A percentile compares a stretch with the other conserved stretches of the same genome.
Evolutionary conservation across 2,888 invertebrate genomes (phyloP).

Genomic region (Fragum whitleyi): DNA sequence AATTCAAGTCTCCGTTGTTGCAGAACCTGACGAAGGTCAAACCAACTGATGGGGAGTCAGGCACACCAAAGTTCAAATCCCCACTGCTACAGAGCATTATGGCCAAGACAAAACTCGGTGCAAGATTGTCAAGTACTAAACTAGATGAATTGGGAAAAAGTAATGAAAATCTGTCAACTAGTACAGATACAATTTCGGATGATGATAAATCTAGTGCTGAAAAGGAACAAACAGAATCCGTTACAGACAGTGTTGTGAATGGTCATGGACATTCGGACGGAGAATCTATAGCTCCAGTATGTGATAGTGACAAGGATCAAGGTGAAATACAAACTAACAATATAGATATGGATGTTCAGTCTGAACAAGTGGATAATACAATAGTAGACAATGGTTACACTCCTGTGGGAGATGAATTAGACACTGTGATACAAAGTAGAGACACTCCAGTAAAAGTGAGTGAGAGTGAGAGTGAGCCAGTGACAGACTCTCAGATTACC

Average conservation of each 20-base stretch:
- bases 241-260: conserved; percentile 14
- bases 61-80: conserved; percentile 80
- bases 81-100: conserved; percentile 80
- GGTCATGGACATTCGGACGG: conserved; percentile 11
- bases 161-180: conserved; percentile 42
- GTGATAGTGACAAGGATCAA: conserved; percentile 30
- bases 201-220: conserved; percentile 13
- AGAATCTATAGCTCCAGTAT: not conserved
- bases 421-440: conserved; percentile 53
- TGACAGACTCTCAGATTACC: conserved; percentile 50
- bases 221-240: not conserved
- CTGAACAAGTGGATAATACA: not conserved
- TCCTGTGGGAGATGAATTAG: conserved; percentile 23
- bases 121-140: conserved; percentile 58
- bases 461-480: not conserved
- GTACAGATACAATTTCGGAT: conserved; percentile 23
- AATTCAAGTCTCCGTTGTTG: conserved; percentile 81
- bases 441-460: conserved; percentile 32
- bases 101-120: conserved; percentile 77
- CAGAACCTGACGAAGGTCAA: conserved; percentile 79
- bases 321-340: not conserved
- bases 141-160: conserved; percentile 57
- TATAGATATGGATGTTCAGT: not conserved
- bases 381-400: conserved; percentile 4
- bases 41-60: conserved; percentile 58